Evolutionary conservation across 2,797 vertebrate species (phyloP).

Genomic region (Otolemur crassicaudatus): DNA sequence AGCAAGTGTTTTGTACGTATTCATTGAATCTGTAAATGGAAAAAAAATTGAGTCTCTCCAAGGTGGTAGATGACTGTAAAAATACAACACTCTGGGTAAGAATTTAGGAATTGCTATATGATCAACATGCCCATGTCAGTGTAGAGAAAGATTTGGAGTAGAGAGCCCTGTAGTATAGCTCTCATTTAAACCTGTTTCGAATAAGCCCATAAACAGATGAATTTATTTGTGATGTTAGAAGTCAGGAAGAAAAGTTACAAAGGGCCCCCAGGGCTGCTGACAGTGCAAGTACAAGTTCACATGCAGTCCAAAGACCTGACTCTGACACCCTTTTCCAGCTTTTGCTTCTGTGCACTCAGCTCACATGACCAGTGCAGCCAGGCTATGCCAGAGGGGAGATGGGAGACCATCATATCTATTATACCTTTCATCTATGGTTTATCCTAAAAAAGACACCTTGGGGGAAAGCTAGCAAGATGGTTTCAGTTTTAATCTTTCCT

Average conservation of each 20-base stretch:
- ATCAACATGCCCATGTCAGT: neutral
- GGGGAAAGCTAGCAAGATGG: neutral
- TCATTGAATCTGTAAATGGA: conserved; percentile 13
- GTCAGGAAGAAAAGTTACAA: neutral
- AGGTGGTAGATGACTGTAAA: neutral
- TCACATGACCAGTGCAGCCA: neutral
- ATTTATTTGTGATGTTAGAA: conserved; percentile 2
- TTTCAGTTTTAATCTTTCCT: neutral
- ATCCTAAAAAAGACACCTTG: neutral
- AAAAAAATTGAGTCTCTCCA: neutral
- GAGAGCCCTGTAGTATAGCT: neutral
- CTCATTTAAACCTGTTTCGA: neutral
- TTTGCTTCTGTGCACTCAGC: neutral
- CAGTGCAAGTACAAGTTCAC: neutral
- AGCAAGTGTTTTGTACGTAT: neutral
- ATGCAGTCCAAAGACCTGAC: neutral
- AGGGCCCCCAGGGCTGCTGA: neutral
- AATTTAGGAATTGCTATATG: conserved; percentile 1
- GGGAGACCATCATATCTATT: neutral
- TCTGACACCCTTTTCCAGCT: neutral
- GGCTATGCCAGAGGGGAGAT: neutral
- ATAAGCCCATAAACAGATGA: neutral
- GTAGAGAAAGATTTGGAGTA: neutral
- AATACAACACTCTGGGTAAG: neutral
- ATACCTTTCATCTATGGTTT: neutral